phyloP scores from a whole-genome alignment of 2,888 invertebrate genomes.

The Morpho achilles region DNA sequence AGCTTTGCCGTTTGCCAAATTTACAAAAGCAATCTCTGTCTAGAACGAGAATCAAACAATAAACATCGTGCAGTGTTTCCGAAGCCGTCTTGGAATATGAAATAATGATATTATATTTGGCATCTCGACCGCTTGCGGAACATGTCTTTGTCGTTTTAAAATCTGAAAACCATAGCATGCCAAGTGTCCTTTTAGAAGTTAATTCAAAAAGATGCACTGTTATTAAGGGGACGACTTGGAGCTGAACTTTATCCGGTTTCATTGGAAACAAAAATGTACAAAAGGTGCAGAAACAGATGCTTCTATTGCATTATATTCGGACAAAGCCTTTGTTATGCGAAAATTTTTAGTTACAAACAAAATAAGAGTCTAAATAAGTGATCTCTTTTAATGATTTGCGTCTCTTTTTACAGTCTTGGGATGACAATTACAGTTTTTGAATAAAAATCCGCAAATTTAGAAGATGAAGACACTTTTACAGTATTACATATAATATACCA shows the following conservation, averaged over 20 bases:
- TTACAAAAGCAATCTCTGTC: conserved; percentile 42
- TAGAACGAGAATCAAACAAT: conserved; percentile 50
- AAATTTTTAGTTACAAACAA: no score
- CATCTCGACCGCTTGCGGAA: conserved; percentile 34
- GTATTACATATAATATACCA: no score
- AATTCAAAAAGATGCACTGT: conserved; percentile 26
- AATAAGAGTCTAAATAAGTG: no score
- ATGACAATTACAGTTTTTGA: no score
- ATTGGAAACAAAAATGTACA: not conserved
- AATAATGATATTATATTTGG: conserved; percentile 68
- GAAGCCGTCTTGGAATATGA: conserved; percentile 53
- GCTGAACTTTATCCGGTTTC: conserved; percentile 2
- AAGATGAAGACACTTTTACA: no score
- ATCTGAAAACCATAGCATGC: conserved; percentile 40
- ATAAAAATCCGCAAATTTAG: no score
- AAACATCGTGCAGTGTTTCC: conserved; percentile 53
- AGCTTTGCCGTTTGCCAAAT: conserved; percentile 38
- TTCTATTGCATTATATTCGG: no score
- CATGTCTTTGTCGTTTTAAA: conserved; percentile 38
- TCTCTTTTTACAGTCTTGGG: no score
- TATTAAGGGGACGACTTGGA: conserved; percentile 16
- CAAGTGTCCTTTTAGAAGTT: conserved; percentile 36
- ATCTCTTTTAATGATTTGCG: no score
- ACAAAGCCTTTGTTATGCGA: no score
- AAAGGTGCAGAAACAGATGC: conserved; percentile 2